Conservation (phyloP, 2,888 invertebrate genomes). For the Pemphredon lugubris region DNA sequence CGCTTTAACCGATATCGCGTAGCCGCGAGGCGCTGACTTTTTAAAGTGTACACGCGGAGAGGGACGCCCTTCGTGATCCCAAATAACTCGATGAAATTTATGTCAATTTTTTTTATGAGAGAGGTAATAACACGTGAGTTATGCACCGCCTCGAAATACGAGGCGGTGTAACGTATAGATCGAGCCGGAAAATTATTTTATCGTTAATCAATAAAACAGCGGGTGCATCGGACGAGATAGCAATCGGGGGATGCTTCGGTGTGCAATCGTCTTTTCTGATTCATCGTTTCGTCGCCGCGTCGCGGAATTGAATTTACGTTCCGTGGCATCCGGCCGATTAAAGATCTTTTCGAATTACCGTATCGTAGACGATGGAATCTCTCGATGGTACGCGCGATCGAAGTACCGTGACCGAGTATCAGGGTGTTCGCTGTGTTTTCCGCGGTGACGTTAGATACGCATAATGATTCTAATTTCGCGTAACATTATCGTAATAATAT, state of each 20-base stretch:
- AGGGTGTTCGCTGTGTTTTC: too few species aligned
- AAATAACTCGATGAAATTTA: conserved; percentile 7
- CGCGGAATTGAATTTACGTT: conserved; percentile 24
- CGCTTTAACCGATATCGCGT: neutral
- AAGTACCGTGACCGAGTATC: too few species aligned
- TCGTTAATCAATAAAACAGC: conserved; percentile 25
- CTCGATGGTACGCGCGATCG: too few species aligned
- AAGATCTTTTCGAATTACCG: too few species aligned
- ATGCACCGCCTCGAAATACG: too few species aligned
- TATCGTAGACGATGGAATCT: too few species aligned
- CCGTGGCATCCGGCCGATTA: neutral
- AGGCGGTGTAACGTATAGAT: neutral
- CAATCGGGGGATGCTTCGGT: conserved; percentile 18
- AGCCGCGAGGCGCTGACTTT: conserved; percentile 1
- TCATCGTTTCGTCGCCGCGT: conserved; percentile 12
- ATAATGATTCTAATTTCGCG: too few species aligned
- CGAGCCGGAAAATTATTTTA: conserved; percentile 20
- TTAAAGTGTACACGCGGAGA: neutral
- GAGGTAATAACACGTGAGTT: neutral
- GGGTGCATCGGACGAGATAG: neutral
- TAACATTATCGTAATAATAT: too few species aligned
- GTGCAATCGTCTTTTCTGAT: conserved; percentile 11
- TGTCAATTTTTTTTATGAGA: neutral
- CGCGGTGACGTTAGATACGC: too few species aligned
- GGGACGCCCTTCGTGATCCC: neutral